A percentile compares a stretch with the other conserved stretches of the same genome.
phyloP scores from a whole-genome alignment of 2,113 vertebrate species.

The Prochilodus magdalenae region DNA sequence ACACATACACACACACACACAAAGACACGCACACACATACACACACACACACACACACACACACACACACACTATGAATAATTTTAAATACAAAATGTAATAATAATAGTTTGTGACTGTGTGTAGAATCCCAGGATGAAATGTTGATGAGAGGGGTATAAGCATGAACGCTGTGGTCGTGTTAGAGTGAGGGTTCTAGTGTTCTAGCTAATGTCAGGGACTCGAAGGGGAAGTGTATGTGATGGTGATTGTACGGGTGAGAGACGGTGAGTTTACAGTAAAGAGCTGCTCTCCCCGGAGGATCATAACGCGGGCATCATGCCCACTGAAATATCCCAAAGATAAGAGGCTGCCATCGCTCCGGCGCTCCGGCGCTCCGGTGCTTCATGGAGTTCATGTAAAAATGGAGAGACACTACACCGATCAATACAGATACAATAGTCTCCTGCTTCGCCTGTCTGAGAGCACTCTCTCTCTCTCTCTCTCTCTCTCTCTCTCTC shows the following conservation, averaged over 20 bases:
- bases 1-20: too few relatives aligned
- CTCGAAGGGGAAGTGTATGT: neutral
- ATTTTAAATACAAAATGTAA: too few relatives aligned
- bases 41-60: too few relatives aligned
- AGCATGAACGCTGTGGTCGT: neutral
- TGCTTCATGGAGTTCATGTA: constrained; percentile 76
- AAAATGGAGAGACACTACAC: constrained; percentile 77
- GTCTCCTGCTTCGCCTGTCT: constrained; percentile 70
- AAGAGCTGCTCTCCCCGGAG: constrained; percentile 59
- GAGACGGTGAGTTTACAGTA: constrained; percentile 38
- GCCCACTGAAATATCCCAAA: constrained; percentile 81
- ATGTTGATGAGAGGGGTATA: neutral
- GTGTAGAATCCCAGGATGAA: too few relatives aligned
- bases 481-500: constrained; percentile 49
- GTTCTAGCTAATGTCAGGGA: neutral
- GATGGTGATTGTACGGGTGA: constrained; percentile 5
- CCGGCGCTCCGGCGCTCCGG: constrained; percentile 72
- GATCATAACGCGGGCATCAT: constrained; percentile 75
- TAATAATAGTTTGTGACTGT: too few relatives aligned
- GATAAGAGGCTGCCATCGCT: constrained; percentile 71
- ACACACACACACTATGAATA: too few relatives aligned
- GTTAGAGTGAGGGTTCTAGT: neutral
- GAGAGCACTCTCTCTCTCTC: constrained; percentile 55
- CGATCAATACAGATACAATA: constrained; percentile 82
- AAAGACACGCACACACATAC: too few relatives aligned